Evolutionary conservation across 2,113 vertebrate species (phyloP).

Genomic region (Takifugu flavidus): DNA sequence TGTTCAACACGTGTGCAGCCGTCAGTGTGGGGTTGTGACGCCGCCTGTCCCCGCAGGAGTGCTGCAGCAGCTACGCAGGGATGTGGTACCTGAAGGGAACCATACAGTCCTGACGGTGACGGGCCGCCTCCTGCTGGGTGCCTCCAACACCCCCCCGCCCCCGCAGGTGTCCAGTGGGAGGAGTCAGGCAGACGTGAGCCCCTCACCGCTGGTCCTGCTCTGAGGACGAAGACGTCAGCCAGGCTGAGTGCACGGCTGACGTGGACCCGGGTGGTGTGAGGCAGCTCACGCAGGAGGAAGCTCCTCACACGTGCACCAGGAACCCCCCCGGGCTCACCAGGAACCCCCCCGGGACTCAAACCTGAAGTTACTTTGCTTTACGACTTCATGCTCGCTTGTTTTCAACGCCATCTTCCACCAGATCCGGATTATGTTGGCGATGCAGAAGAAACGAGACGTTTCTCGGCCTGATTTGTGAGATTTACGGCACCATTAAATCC

Average conservation of each 20-base stretch:
- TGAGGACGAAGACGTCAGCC: conserved; percentile 20
- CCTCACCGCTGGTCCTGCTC: conserved; percentile 47
- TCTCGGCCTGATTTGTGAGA: conserved; percentile 3
- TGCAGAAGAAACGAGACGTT: too few species aligned
- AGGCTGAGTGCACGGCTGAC: conserved; percentile 33
- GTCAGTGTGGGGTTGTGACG: too few species aligned
- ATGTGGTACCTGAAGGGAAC: conserved; percentile 99
- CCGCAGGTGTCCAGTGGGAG: conserved; percentile 45
- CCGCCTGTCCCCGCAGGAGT: conserved; percentile 79
- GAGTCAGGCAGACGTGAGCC: conserved; percentile 39
- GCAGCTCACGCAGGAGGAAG: conserved; percentile 12
- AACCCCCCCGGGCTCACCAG: too few species aligned
- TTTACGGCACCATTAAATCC: neutral
- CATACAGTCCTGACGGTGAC: conserved; percentile 87
- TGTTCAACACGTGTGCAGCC: fast-evolving
- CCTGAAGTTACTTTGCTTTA: conserved; percentile 25
- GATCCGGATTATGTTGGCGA: neutral
- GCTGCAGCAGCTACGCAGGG: conserved; percentile 88
- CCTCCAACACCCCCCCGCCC: conserved; percentile 36
- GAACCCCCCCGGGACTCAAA: too few species aligned
- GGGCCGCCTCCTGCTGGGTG: conserved; percentile 13
- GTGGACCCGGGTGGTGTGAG: conserved; percentile 11
- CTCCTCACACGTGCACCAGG: too few species aligned
- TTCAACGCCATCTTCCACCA: conserved; percentile 23
- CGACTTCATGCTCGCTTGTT: conserved; percentile 27